These are phyloP conservation scores for Arizona elegans DNA, from an alignment of 2,113 vertebrate genomes.

Conservation along the genomic window DNA sequence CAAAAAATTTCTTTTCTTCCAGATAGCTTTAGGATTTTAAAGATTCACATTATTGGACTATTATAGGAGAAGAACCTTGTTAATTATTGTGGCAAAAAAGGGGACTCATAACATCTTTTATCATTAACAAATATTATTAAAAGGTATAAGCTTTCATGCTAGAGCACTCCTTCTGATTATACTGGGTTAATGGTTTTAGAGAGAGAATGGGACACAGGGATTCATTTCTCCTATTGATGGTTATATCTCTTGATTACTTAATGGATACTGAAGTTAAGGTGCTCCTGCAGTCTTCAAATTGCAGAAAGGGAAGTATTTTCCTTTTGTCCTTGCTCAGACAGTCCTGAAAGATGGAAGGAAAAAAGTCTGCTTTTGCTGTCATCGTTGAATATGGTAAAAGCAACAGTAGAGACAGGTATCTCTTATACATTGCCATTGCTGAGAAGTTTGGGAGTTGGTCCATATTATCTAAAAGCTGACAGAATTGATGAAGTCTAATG, in stretches of 20 bases:
- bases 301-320: background rate
- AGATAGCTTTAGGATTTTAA: background rate
- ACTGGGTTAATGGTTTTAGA: background rate
- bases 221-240: background rate
- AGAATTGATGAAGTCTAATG: background rate
- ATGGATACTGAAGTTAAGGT: background rate
- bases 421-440: background rate
- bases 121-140: background rate
- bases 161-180: background rate
- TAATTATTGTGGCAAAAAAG: background rate
- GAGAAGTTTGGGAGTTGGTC: background rate
- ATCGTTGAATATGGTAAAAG: background rate
- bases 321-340: background rate
- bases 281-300: background rate
- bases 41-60: background rate
- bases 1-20: background rate
- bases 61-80: background rate
- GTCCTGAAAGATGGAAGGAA: background rate
- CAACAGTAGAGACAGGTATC: background rate
- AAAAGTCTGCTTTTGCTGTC: background rate
- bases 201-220: background rate
- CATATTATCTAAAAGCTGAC: background rate
- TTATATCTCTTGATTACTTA: background rate
- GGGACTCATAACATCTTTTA: background rate
- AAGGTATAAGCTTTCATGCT: background rate